Percentiles rank a stretch among this genome's conserved stretches.
Conservation (phyloP, 2,888 invertebrate genomes). For the Atrina japonica region DNA sequence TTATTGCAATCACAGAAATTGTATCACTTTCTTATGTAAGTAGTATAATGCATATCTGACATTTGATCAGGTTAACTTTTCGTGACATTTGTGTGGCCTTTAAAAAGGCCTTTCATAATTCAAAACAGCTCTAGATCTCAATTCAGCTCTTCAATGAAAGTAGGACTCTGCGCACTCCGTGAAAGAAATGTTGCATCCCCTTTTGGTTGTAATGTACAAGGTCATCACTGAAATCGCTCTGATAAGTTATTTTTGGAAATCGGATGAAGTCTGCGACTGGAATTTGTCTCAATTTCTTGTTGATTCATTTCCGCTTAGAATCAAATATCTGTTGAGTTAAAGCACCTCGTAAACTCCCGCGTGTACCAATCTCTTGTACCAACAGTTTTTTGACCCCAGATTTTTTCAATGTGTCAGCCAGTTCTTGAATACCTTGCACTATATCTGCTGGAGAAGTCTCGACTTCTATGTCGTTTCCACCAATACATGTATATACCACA, state of each 20-base stretch:
- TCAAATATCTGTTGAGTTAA: slow-evolving; percentile 1
- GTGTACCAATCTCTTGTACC: not conserved
- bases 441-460: not conserved
- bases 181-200: no score
- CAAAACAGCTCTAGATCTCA: no score
- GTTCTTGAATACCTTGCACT: not conserved
- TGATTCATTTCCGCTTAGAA: slow-evolving; percentile 4
- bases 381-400: not conserved
- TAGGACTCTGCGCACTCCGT: no score
- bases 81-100: no score
- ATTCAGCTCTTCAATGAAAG: no score
- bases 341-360: not conserved
- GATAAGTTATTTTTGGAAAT: slow-evolving; percentile 5
- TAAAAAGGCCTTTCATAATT: no score
- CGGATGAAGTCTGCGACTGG: not conserved
- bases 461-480: slow-evolving; percentile 1
- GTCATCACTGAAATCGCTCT: not conserved
- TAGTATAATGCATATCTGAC: no score
- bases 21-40: no score
- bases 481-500: not conserved
- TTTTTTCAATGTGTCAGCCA: not conserved
- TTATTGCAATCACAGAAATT: no score
- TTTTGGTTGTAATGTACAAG: not conserved
- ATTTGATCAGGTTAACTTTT: no score
- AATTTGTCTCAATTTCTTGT: not conserved